phyloP scores from a whole-genome alignment of 2,888 invertebrate species.

The Craniophora ligustri region DNA sequence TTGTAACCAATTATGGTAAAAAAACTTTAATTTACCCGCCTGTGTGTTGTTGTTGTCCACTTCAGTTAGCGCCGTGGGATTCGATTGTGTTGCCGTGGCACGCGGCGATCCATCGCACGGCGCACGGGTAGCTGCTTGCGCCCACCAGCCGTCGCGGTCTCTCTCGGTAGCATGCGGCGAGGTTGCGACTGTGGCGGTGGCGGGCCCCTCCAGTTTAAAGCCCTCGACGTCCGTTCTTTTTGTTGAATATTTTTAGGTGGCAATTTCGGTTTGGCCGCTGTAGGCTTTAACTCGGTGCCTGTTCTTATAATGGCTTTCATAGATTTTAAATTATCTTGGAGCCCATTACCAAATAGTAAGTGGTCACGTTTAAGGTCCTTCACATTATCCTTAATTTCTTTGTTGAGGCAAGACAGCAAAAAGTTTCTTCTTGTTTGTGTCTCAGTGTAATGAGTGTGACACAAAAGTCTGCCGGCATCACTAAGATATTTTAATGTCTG shows the following conservation, averaged over 20 bases:
- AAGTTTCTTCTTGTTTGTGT: slow-evolving; percentile 8
- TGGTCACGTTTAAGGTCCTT: slow-evolving; percentile 5
- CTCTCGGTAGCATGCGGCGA: slow-evolving; percentile 3
- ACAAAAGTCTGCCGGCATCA: slow-evolving; percentile 11
- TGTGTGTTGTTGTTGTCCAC: not conserved
- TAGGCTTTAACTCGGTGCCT: slow-evolving; percentile 1
- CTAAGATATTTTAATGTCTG: slow-evolving; percentile 6
- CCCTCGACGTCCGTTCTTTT: not conserved
- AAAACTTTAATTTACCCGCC: slow-evolving; percentile 8
- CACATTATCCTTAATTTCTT: slow-evolving; percentile 10
- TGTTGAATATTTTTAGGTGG: not conserved
- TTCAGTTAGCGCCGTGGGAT: not conserved
- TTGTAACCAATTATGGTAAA: slow-evolving; percentile 4
- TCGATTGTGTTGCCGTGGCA: not conserved
- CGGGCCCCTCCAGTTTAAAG: slow-evolving; percentile 12
- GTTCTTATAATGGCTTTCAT: slow-evolving; percentile 4
- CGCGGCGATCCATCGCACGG: not conserved
- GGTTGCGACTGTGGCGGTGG: slow-evolving; percentile 6
- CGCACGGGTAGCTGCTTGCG: slow-evolving; percentile 5
- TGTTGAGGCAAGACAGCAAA: slow-evolving; percentile 4
- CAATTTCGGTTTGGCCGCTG: not conserved
- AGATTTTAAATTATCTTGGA: slow-evolving; percentile 8
- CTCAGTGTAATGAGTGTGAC: slow-evolving; percentile 1
- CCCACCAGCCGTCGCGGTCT: slow-evolving; percentile 6
- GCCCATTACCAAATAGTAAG: slow-evolving; percentile 1